Base-by-base conservation (phyloP, 2,797 vertebrate genomes). In the Rhinoraja longicauda region DNA sequence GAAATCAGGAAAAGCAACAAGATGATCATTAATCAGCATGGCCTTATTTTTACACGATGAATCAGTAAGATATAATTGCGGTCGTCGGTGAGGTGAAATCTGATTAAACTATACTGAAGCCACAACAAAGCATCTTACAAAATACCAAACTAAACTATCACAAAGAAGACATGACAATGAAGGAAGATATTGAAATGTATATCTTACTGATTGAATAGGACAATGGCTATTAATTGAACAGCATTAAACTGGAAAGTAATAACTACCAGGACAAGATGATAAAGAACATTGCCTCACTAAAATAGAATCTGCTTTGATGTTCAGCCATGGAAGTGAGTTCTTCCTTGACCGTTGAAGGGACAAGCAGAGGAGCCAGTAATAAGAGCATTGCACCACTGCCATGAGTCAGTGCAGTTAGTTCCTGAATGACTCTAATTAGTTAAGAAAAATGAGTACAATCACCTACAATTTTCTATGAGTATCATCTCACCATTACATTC, bases 111-210 rank as follows among this genome's bases (percentile, higher is more conserved):
- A 19, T 5, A 64, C 84, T 15, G 32, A 88, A 84, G n/a, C 15
- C 64, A 17, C 32, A 88, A n/a, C 84, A 64, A 84, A 84, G 45
- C 82, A n/a, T 32, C 62, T 64, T 19, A 67, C 6, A 88, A 64
- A 88, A 67, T 67, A 88, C 62, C 17, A 36, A 9, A 88, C 2
- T n/a, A 67, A 88, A 24, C 62, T n/a, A 32, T 8, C 21, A 88
- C 9, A 36, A 84, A 32, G 36, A 86, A 67, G 84, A n/a, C n/a
- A 88, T 88, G 84, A n/a, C 32, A 88, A 67, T 67, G n/a, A 67
- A 19, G n/a, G 7, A 67, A 36, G 84, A 19, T 64, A n/a, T 36
- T 88, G 84, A 88, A 64, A 62, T 64, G 84, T 17, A 88, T 67
- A 67, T 67, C 15, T 36, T 21, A 36, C 62, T 64, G 57, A 9